Percentiles rank a stretch among this genome's conserved stretches.
Evolutionary conservation across 2,888 invertebrate genomes (phyloP).

Genomic region (Phaedon cochleariae): DNA sequence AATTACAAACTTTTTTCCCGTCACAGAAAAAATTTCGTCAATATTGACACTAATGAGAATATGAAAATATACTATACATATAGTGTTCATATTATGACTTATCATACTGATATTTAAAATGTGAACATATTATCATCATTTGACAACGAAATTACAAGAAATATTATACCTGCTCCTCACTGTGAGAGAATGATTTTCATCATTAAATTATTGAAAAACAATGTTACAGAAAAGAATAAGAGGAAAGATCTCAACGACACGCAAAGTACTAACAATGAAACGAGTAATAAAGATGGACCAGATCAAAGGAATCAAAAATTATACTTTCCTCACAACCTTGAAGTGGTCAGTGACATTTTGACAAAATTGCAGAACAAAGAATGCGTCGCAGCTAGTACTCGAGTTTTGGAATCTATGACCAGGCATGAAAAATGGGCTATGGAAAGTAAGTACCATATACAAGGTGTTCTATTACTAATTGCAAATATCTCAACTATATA

Average conservation of each 20-base stretch:
- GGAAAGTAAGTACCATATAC: conserved; percentile 63
- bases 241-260: neutral
- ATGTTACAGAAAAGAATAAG: neutral
- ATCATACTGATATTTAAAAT: no score
- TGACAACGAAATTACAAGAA: no score
- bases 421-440: conserved; percentile 67
- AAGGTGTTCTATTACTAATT: no score
- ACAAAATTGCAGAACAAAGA: conserved; percentile 62
- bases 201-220: neutral
- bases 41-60: no score
- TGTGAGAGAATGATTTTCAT: neutral
- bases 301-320: conserved; percentile 20
- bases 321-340: conserved; percentile 53
- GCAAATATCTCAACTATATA: no score
- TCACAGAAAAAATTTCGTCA: no score
- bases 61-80: no score
- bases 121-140: no score
- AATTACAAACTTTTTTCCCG: no score
- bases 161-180: no score
- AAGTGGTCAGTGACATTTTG: conserved; percentile 62
- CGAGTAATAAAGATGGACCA: neutral
- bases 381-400: conserved; percentile 65
- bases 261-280: neutral
- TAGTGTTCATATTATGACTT: no score
- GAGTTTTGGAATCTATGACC: conserved; percentile 64